Evolutionary conservation across 53 echinoderm and acorn worm species (phyloP), one percentile per base, ranked within the genome.

Genomic region (Hippasteria phrygiana): DNA sequence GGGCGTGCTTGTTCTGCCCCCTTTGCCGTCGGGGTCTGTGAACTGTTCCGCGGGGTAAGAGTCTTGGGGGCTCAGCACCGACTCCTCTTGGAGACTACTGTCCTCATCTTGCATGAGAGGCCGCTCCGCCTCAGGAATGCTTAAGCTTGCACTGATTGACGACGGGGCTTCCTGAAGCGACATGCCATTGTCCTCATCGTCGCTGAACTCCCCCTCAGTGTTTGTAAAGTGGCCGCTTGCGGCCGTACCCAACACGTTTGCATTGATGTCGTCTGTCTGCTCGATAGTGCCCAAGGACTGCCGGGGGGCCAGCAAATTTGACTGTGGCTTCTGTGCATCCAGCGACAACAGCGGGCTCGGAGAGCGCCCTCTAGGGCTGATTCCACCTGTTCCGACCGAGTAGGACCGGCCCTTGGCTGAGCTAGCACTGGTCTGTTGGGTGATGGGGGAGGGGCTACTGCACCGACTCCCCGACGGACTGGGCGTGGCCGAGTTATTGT

Each of bases 351-450:
- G 74, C 12, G 87, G 87, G 42, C 88, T 92, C 20, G 90, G 92
- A 35, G 93, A 91, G 27, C 91, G 84, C 13, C 92, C 90, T 8
- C 96, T 83, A 14, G 93, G 93, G 90, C 93, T 89, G 40, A 90
- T 67, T 12, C 91, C 93, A 10, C 89, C 86, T 5, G 97, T 94
- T 2, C 99, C 99, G 3, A 99, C 91, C 8, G 99, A 95, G 36
- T 90, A 93, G 26, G 99, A 99, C 9, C 99, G 82, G 9, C 90
- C 90, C 78, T 97, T 97, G 14, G 90, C 87, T 55, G 90, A 88
- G 89, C 89, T 90, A 20, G 77, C 78, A 51, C 74, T 71, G 29
- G 88, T 73, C 41, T 87, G 77, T 24, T 88, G 80, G 41, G 71
- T 18, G 24, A 67, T 78, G 0, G 93, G 96, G 26, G 95, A 91